A percentile compares a stretch with the other conserved stretches of the same genome.
These are phyloP conservation scores for Drosophila melanica DNA, from an alignment of 1,140 invertebrate genomes.

Conservation along the genomic window DNA sequence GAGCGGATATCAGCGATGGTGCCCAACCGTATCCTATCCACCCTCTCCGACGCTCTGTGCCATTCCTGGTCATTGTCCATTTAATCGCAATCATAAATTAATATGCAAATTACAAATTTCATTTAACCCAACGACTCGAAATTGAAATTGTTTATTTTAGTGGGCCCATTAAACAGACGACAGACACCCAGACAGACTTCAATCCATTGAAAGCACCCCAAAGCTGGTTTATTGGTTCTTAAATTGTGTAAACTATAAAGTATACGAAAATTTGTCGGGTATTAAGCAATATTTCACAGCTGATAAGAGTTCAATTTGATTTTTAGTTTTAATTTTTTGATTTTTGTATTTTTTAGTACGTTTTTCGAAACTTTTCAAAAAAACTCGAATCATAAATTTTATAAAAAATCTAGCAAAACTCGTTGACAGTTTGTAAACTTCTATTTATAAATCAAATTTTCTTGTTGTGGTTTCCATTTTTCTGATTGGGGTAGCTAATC, in stretches of 20 bases:
- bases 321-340: too few relatives aligned
- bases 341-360: too few relatives aligned
- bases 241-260: too few relatives aligned
- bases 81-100: slow-evolving; percentile 59
- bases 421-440: background rate
- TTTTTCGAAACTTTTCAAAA: too few relatives aligned
- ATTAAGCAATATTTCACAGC: too few relatives aligned
- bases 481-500: background rate
- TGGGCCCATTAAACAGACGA: too few relatives aligned
- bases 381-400: background rate
- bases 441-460: slow-evolving; percentile 18
- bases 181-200: too few relatives aligned
- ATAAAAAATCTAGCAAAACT: background rate
- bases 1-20: slow-evolving; percentile 13
- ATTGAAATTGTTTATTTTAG: slow-evolving; percentile 39
- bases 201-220: too few relatives aligned
- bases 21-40: too few relatives aligned
- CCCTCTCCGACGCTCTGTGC: background rate
- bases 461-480: slow-evolving; percentile 1
- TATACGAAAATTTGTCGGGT: too few relatives aligned
- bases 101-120: slow-evolving; percentile 67
- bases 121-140: slow-evolving; percentile 35
- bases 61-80: slow-evolving; percentile 27
- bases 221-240: too few relatives aligned
- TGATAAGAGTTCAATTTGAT: too few relatives aligned